Evolutionary conservation across 1,140 invertebrate genomes (phyloP).

Genomic region (Eupristina koningsbergeri): DNA sequence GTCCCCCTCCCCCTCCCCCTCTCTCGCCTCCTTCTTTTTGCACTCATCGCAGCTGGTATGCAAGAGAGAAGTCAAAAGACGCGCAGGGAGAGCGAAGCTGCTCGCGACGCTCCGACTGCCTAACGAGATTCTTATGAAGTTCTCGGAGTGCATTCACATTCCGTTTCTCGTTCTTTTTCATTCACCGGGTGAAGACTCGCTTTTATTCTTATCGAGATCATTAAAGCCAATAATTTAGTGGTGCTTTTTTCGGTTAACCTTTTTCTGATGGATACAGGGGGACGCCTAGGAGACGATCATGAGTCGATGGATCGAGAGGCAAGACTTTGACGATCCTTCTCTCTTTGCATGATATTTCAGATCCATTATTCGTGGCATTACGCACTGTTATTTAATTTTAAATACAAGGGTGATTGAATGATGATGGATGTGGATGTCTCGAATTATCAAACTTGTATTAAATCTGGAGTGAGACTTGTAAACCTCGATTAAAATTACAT

Average conservation of each 20-base stretch:
- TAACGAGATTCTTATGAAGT: conserved; percentile 51
- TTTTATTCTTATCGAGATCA: conserved; percentile 48
- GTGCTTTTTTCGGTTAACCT: not conserved
- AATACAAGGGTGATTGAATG: not conserved
- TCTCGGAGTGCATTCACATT: not conserved
- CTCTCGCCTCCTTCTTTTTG: conserved; percentile 26
- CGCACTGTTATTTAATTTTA: not conserved
- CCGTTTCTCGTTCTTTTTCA: conserved; percentile 8
- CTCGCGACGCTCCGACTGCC: not conserved
- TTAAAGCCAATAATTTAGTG: conserved; percentile 45
- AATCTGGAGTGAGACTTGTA: not conserved
- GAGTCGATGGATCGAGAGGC: conserved; percentile 1
- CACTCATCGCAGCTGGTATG: conserved; percentile 30
- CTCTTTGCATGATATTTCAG: conserved; percentile 36
- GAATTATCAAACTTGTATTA: not conserved
- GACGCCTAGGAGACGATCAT: not conserved
- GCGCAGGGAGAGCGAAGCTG: not conserved
- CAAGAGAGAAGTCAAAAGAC: conserved; percentile 20
- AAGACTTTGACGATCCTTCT: conserved; percentile 3
- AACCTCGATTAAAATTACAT: not conserved
- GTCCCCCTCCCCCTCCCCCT: not conserved
- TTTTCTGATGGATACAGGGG: not conserved
- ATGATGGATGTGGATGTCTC: not conserved
- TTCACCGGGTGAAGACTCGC: not conserved
- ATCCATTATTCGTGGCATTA: conserved; percentile 25